Conservation (phyloP, 1,140 invertebrate species). For the Probaryconus sp. region DNA sequence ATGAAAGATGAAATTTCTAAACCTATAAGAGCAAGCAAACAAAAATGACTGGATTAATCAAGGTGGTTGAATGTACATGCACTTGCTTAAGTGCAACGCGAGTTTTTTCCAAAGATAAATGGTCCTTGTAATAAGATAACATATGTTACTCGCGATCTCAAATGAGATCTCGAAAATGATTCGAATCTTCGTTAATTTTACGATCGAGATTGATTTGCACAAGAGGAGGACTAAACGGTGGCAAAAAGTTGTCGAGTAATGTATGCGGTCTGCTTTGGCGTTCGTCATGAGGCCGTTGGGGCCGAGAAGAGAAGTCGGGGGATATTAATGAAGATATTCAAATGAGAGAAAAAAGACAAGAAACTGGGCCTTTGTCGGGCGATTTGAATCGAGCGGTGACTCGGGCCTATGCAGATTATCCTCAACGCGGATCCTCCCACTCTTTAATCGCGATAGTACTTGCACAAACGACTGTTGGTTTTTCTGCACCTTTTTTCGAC, state of each 20-base stretch:
- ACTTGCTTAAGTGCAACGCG: slow-evolving; percentile 16
- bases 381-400: slow-evolving; percentile 59
- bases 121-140: slow-evolving; percentile 39
- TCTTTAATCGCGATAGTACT: slow-evolving; percentile 48
- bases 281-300: slow-evolving; percentile 36
- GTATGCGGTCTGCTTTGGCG: slow-evolving; percentile 61
- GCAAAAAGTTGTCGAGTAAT: slow-evolving; percentile 65
- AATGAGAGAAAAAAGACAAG: slow-evolving; percentile 62
- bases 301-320: slow-evolving; percentile 13
- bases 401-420: slow-evolving; percentile 62
- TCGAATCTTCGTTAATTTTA: slow-evolving; percentile 60
- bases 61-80: slow-evolving; percentile 15
- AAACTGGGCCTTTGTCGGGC: slow-evolving; percentile 59
- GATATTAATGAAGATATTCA: slow-evolving; percentile 65
- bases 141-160: slow-evolving; percentile 43
- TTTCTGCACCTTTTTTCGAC: slow-evolving; percentile 25
- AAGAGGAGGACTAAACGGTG: slow-evolving; percentile 62
- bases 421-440: slow-evolving; percentile 51
- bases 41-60: slow-evolving; percentile 34
- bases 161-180: slow-evolving; percentile 57
- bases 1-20: no score
- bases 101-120: slow-evolving; percentile 51
- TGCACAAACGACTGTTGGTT: slow-evolving; percentile 44
- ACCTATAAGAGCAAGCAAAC: slow-evolving; percentile 4
- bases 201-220: slow-evolving; percentile 62